Evolutionary conservation across 2,888 invertebrate species (phyloP).

Genomic region (Heterodera filipjevi): DNA sequence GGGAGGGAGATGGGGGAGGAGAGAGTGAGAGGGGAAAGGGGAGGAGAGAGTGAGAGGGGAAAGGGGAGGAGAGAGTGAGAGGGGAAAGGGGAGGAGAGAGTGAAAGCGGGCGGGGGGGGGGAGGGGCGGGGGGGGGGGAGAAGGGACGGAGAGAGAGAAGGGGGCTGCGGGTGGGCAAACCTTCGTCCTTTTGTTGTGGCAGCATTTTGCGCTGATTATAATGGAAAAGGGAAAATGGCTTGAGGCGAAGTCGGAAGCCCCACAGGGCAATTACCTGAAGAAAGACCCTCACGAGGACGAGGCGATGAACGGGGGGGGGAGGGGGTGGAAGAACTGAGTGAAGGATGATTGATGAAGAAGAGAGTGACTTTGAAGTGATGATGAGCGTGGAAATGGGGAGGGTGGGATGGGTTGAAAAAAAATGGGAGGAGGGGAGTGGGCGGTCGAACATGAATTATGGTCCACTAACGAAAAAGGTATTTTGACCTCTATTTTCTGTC

Average conservation of each 20-base stretch:
- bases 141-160: background rate
- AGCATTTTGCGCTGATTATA: slow-evolving; percentile 8
- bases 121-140: too few species aligned
- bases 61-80: background rate
- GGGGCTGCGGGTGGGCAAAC: background rate
- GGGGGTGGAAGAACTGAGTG: background rate
- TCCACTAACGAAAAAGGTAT: too few species aligned
- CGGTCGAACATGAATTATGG: background rate
- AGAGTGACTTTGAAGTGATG: background rate
- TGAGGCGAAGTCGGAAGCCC: slow-evolving; percentile 10
- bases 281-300: background rate
- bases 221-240: background rate
- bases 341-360: background rate
- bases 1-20: background rate
- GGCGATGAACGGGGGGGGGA: background rate
- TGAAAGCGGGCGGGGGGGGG: too few species aligned
- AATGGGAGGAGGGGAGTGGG: background rate
- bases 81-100: background rate
- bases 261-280: slow-evolving; percentile 17
- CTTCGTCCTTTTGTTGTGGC: background rate
- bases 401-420: too few species aligned
- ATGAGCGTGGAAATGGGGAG: background rate
- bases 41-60: background rate
- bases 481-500: too few species aligned
- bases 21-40: background rate